A percentile compares a stretch with the other conserved stretches of the same genome.
phyloP scores from a whole-genome alignment of 1,140 invertebrate species.

The Papilio machaon region DNA sequence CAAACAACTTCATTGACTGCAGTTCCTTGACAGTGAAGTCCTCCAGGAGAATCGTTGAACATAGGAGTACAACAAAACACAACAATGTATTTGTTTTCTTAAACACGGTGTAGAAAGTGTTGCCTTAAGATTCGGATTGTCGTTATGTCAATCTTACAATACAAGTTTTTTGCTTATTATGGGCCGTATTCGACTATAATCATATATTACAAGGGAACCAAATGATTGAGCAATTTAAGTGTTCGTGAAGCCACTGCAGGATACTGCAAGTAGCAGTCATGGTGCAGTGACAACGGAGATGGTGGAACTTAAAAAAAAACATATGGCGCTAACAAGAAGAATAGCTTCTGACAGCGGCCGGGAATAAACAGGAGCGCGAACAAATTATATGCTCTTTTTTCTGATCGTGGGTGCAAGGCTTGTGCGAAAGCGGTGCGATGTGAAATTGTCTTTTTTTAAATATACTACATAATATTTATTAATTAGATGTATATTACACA shows the following conservation, averaged over 20 bases:
- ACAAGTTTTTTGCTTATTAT: not conserved
- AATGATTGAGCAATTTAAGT: not conserved
- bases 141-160: too few species aligned
- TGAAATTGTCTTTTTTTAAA: too few species aligned
- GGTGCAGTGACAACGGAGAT: slow-evolving; percentile 49
- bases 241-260: not conserved
- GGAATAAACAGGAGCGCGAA: slow-evolving; percentile 66
- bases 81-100: too few species aligned
- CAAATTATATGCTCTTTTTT: slow-evolving; percentile 57
- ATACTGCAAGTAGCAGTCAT: not conserved
- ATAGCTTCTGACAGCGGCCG: slow-evolving; percentile 61
- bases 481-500: too few species aligned
- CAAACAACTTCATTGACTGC: too few species aligned
- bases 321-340: slow-evolving; percentile 64
- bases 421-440: not conserved
- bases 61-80: too few species aligned
- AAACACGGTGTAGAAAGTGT: too few species aligned
- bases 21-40: too few species aligned
- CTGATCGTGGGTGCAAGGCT: slow-evolving; percentile 6
- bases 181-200: not conserved
- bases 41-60: too few species aligned
- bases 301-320: slow-evolving; percentile 56
- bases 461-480: too few species aligned
- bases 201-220: not conserved
- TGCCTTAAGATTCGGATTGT: not conserved